These are phyloP conservation scores for Leptocoma aspasia DNA, from an alignment of 2,113 vertebrate species.

Conservation along the genomic window DNA sequence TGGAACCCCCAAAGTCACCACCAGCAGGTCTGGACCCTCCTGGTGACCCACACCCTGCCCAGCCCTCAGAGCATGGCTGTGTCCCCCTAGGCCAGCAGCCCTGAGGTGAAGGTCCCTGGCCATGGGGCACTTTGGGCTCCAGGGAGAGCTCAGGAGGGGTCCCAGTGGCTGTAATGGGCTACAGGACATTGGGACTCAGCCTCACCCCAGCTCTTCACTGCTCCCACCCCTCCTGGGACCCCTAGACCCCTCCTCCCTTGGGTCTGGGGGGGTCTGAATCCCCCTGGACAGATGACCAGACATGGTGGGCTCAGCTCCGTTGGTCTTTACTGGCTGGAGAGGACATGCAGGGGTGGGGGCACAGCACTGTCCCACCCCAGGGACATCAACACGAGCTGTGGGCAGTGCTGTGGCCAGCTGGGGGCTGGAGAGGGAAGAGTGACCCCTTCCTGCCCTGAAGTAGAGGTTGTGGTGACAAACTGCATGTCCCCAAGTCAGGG, in stretches of 20 bases:
- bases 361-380: neutral
- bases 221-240: neutral
- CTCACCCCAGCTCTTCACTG: neutral
- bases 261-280: too few species aligned
- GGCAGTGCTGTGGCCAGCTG: rapidly evolving
- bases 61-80: rapidly evolving
- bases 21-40: neutral
- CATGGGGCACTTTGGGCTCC: neutral
- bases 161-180: rapidly evolving
- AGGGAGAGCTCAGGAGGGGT: neutral
- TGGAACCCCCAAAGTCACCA: neutral
- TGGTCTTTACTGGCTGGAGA: constrained; percentile 33
- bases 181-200: neutral
- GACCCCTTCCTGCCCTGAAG: neutral
- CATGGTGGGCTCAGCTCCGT: neutral
- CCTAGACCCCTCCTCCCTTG: neutral
- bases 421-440: neutral
- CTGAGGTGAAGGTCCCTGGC: neutral
- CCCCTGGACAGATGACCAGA: neutral
- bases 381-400: neutral
- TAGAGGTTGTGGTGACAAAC: rapidly evolving
- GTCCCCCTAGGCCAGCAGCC: neutral
- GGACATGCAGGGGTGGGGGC: neutral
- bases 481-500: neutral
- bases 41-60: neutral